Evolutionary conservation across 2,888 invertebrate genomes (phyloP), one percentile per base, ranked within the genome.

Genomic region (Nemotelus nigrinus): DNA sequence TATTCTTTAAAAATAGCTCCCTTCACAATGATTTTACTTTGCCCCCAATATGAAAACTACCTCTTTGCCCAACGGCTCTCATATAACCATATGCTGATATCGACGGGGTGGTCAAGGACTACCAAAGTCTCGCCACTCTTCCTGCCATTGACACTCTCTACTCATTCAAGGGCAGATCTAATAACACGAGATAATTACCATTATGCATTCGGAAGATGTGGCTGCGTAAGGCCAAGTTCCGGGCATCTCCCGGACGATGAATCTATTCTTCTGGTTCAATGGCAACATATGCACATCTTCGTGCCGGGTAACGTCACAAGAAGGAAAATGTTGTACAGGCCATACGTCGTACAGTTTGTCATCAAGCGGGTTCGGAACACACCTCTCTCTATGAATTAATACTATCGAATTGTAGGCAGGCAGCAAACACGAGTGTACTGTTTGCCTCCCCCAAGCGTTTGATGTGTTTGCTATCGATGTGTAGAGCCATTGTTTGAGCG

Each of bases 111-210:
- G 25, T 25, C 25, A 25, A 25, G 25, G 25, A 25, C 25, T 25
- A 25, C 25, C 25, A 25, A 25, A 25, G 0, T 25, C 25, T 25
- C 25, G 25, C 64, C 45, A 41, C 4, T 45, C 64, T 41, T 67
- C n/a, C 67, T 67, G 67, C 25, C 67, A 67, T 3, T 67, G 7
- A 48, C 67, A 67, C 48, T 48, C 50, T 70, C 41, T 50, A 10
- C 25, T 2, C 7, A 41, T 4, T 55, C 43, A 43, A 53, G 53
- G 70, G 50, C 44, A 10, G 50, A 67, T 70, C 41, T 55, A 55
- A 70, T 70, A 70, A 70, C 70, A 70, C 53, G 7, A 70, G 53
- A 53, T 70, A 70, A 70, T 70, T 70, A 70, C 70, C 70, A 44
- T 41, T 70, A 70, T 53, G 47, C 55, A 70, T 70, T 70, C 70